phyloP scores from a whole-genome alignment of 30 jellyfish, hydroid and myxozoan species.

The Haliclystus octoradiatus region DNA sequence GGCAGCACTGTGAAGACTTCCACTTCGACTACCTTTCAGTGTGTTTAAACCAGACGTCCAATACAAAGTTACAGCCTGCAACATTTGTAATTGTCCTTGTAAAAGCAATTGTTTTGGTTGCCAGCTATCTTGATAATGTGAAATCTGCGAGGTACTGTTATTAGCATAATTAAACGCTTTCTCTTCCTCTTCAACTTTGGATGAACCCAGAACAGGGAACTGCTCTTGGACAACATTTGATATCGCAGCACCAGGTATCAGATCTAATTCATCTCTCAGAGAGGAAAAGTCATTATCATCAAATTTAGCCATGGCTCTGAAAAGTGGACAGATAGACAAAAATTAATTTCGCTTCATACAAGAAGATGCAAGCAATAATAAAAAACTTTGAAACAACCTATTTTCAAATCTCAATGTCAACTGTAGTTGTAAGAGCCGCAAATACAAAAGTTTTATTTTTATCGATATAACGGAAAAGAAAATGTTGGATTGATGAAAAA shows the following conservation, averaged over 20 bases:
- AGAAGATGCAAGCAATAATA: not conserved
- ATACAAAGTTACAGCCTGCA: slow-evolving; percentile 89
- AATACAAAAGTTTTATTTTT: too few species aligned
- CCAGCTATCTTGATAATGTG: slow-evolving; percentile 24
- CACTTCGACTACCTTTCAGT: slow-evolving; percentile 86
- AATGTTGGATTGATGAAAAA: too few species aligned
- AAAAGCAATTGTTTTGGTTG: slow-evolving; percentile 54
- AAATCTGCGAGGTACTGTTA: too few species aligned
- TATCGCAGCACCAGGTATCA: slow-evolving; percentile 88
- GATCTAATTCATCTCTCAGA: slow-evolving; percentile 81
- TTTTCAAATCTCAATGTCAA: not conserved
- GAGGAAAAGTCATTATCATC: slow-evolving; percentile 97
- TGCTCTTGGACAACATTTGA: slow-evolving; percentile 83
- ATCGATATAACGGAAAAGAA: too few species aligned
- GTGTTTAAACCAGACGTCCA: slow-evolving; percentile 98
- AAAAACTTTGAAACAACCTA: not conserved
- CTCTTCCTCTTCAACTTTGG: slow-evolving; percentile 64
- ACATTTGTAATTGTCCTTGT: slow-evolving; percentile 62
- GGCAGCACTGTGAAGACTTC: slow-evolving; percentile 91
- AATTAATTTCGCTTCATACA: too few species aligned
- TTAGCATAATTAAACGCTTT: not conserved
- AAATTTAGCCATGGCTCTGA: slow-evolving; percentile 86
- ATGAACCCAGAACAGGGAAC: slow-evolving; percentile 94
- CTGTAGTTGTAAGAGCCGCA: too few species aligned
- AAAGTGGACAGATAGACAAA: not conserved